Percentiles rank a stretch among this genome's conserved stretches.
These are phyloP conservation scores for Riparia riparia DNA, from an alignment of 2,113 vertebrate genomes.

Conservation along the genomic window DNA sequence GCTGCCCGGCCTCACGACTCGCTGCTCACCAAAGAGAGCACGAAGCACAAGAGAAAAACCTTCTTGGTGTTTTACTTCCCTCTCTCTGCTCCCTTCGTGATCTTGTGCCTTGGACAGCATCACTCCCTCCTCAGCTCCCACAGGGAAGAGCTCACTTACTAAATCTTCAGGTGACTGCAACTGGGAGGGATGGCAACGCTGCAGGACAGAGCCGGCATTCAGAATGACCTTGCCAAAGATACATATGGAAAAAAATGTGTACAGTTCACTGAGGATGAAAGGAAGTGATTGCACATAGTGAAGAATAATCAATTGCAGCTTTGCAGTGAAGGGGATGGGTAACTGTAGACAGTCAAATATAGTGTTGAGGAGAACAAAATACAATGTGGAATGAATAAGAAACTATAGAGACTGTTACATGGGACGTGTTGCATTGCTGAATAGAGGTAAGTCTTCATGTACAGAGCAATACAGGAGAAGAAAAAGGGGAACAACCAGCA, in stretches of 20 bases:
- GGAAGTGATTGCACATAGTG: not conserved
- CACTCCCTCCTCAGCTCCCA: not conserved
- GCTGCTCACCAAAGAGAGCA: not conserved
- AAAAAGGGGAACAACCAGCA: not conserved
- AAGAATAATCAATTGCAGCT: not conserved
- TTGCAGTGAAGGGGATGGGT: not conserved
- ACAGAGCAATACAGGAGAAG: not conserved
- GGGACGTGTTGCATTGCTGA: not conserved
- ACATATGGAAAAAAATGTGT: not conserved
- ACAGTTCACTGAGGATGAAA: not conserved
- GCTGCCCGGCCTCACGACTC: fast-evolving
- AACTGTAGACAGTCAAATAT: not conserved
- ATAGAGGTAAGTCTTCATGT: not conserved
- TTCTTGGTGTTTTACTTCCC: not conserved
- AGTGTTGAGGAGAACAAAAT: not conserved
- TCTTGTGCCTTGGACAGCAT: not conserved
- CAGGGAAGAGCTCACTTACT: not conserved
- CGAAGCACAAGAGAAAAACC: not conserved
- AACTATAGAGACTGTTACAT: not conserved
- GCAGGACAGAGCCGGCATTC: not conserved
- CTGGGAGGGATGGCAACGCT: fast-evolving
- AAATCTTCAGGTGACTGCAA: not conserved
- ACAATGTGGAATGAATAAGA: not conserved
- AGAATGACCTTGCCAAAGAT: not conserved
- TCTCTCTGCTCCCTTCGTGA: not conserved